Base-by-base conservation (phyloP, 2,888 invertebrate genomes). In the Eristalis pertinax region DNA sequence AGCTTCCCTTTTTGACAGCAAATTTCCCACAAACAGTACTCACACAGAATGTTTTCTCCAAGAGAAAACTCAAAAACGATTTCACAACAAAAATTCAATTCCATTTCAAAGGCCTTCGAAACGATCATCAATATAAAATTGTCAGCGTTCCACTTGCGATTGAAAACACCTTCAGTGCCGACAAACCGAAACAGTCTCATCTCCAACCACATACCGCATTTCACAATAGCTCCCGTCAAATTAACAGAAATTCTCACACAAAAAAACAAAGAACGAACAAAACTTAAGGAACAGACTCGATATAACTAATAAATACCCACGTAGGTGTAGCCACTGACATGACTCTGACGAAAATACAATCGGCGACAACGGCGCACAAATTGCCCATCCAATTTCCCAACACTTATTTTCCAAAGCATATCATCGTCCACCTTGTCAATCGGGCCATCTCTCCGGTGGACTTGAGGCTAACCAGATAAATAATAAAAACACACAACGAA, bases 251-350 rank as follows among this genome's bases (percentile, higher is more conserved):
- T 38, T 38, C 35, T 50, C n/a, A 50, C 19, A 50, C 4, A n/a
- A n/a, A n/a, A 43, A n/a, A 15, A 15, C 15, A 43, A 15, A 15
- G 41, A 26, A 38, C 35, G 2, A 13, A 11, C 19, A 50, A n/a
- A 50, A 50, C 7, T 19, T 50, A 41, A 62, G 29, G 64, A 60
- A 43, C 43, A 72, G 32, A 22, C 41, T 60, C 65, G 38, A 67
- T 76, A 67, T 43, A 19, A 67, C 72, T 67, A 79, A 67, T 73
- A 60, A 60, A 60, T 26, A 64, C n/a, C n/a, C 8, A 63, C 68
- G 80, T 80, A 73, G 80, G 80, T 62, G 73, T 68, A 50, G 26
- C 5, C 50, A 41, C 65, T 50, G 60, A 62, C 60, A 29, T 26
- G 5, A 15, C 24, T 2, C 19, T 8, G 8, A 56, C 43, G 43